Percentiles rank a stretch among this genome's conserved stretches.
phyloP scores from a whole-genome alignment of 2,888 invertebrate genomes.

The Volucella zonaria region DNA sequence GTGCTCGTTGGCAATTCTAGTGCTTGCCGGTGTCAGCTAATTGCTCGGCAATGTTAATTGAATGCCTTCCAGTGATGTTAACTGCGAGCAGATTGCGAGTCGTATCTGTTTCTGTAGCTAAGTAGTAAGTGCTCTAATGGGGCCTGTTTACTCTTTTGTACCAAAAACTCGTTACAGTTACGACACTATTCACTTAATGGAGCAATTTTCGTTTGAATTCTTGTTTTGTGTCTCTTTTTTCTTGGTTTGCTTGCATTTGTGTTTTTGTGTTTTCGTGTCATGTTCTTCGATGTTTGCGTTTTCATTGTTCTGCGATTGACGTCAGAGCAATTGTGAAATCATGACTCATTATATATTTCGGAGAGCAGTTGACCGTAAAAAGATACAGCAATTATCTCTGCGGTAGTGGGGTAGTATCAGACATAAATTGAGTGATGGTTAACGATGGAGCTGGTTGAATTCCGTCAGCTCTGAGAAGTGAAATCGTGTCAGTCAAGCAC shows the following conservation, averaged over 20 bases:
- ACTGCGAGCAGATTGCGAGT: constrained; percentile 30
- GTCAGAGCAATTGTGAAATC: constrained; percentile 66
- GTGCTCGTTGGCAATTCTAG: background rate
- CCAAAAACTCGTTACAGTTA: constrained; percentile 48
- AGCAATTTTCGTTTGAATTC: constrained; percentile 14
- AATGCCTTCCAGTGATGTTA: constrained; percentile 51
- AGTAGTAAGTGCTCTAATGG: constrained; percentile 18
- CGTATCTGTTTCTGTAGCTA: background rate
- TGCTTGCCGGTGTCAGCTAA: constrained; percentile 48
- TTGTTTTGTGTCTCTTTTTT: background rate
- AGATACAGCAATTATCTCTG: constrained; percentile 31
- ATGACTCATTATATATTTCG: constrained; percentile 36
- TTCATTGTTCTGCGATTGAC: constrained; percentile 73
- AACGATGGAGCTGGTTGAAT: background rate
- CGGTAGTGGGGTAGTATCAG: constrained; percentile 1
- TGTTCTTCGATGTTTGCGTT: too few relatives aligned
- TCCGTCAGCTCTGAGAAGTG: too few relatives aligned
- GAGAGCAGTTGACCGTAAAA: constrained; percentile 40
- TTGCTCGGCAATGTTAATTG: constrained; percentile 62
- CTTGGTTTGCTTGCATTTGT: constrained; percentile 9
- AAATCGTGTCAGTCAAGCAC: too few relatives aligned
- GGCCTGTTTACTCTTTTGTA: background rate
- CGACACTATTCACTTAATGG: constrained; percentile 36
- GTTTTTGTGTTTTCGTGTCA: constrained; percentile 69
- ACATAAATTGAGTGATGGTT: constrained; percentile 19